Percentiles rank a stretch among this genome's conserved stretches.
Evolutionary conservation across 2,888 invertebrate species (phyloP).

Genomic region (Epirrhoe alternata): DNA sequence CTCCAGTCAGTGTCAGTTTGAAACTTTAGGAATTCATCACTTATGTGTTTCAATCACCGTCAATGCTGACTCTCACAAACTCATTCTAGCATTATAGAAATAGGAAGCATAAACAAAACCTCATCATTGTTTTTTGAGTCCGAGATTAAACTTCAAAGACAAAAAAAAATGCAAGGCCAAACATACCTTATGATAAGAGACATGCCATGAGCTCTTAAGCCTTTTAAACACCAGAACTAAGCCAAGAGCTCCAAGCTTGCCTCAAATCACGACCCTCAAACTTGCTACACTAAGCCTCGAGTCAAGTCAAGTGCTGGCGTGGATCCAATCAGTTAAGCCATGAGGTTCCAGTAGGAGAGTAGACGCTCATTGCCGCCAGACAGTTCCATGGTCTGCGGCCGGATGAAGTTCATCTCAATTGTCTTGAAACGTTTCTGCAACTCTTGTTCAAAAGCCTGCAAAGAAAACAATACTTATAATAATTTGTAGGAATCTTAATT

Average conservation of each 20-base stretch:
- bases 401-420: conserved; percentile 90
- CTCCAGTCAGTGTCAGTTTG: too few relatives aligned
- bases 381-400: conserved; percentile 86
- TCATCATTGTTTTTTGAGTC: too few relatives aligned
- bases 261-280: neutral
- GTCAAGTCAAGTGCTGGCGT: neutral
- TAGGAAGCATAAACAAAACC: neutral
- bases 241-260: neutral
- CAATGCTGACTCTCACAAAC: neutral
- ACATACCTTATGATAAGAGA: neutral
- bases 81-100: neutral
- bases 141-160: neutral
- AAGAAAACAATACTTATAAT: conserved; percentile 1
- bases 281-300: neutral
- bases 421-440: conserved; percentile 90
- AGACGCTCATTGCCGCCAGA: conserved; percentile 87
- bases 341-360: conserved; percentile 87
- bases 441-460: conserved; percentile 91
- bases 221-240: neutral
- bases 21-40: too few relatives aligned
- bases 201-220: neutral
- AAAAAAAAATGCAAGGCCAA: neutral
- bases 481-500: too few relatives aligned
- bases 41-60: too few relatives aligned
- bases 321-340: conserved; percentile 58